Conservation (phyloP, 2,797 vertebrate species). For the Ctenosaura bakeri region DNA sequence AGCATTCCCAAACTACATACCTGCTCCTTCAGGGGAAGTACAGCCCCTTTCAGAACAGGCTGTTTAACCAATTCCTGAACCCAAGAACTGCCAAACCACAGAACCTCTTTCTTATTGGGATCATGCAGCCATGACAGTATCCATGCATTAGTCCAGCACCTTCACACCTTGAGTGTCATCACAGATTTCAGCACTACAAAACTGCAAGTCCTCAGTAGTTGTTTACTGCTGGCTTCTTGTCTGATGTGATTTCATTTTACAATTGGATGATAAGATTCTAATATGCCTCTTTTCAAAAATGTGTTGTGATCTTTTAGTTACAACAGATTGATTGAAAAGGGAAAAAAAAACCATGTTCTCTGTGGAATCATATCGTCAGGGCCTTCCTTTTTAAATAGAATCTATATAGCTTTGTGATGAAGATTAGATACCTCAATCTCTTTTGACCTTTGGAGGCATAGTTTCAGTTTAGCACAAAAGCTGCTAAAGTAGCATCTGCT, state of each 20-base stretch:
- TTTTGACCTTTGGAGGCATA: slow-evolving; percentile 41
- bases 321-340: background rate
- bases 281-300: background rate
- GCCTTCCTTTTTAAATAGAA: background rate
- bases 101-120: no score
- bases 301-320: background rate
- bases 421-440: slow-evolving; percentile 15
- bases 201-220: no score
- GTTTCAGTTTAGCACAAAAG: slow-evolving; percentile 42
- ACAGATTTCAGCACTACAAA: no score
- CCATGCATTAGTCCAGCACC: no score
- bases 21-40: no score
- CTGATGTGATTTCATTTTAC: background rate
- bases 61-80: no score
- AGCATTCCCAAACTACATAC: no score
- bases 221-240: background rate
- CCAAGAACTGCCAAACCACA: no score
- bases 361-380: background rate
- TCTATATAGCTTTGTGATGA: background rate
- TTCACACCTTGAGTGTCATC: no score
- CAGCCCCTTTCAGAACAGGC: no score
- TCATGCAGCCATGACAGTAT: no score
- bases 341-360: background rate
- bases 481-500: slow-evolving; percentile 37
- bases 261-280: background rate